phyloP scores from a whole-genome alignment of 2,888 invertebrate genomes.

The Drosophila gaucha region DNA sequence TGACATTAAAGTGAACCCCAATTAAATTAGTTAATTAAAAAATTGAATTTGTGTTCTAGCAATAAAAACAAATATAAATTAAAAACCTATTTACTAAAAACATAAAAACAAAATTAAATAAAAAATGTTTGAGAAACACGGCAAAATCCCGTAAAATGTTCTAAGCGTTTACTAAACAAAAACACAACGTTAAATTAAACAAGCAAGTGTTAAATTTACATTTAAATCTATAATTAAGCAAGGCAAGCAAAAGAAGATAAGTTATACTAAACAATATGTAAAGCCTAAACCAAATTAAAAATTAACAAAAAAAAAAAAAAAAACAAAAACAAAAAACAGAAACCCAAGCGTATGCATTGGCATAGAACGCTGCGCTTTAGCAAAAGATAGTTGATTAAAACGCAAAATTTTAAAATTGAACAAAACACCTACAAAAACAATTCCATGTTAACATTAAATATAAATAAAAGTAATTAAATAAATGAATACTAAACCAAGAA shows the following conservation, averaged over 20 bases:
- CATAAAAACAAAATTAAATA: constrained; percentile 51
- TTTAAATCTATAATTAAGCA: constrained; percentile 74
- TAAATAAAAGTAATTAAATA: constrained; percentile 78
- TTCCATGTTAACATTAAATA: constrained; percentile 85
- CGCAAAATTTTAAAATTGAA: constrained; percentile 66
- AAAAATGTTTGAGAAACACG: constrained; percentile 61
- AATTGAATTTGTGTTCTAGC: constrained; percentile 80
- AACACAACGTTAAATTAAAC: constrained; percentile 72
- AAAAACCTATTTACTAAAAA: constrained; percentile 57
- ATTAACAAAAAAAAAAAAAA: constrained; percentile 13
- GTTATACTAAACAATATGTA: constrained; percentile 59
- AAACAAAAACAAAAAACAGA: constrained; percentile 20
- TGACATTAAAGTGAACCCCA: constrained; percentile 69
- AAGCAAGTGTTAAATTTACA: constrained; percentile 80
- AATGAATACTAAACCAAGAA: constrained; percentile 67
- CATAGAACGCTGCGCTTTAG: constrained; percentile 58
- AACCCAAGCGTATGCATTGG: constrained; percentile 62
- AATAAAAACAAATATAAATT: constrained; percentile 63
- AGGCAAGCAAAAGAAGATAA: constrained; percentile 50
- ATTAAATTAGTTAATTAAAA: constrained; percentile 73
- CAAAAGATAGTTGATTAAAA: constrained; percentile 69
- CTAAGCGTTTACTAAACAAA: constrained; percentile 74
- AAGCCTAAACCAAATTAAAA: constrained; percentile 47
- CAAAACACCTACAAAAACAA: constrained; percentile 83
- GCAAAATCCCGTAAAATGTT: constrained; percentile 66